phyloP scores from a whole-genome alignment of 2,797 vertebrate genomes.

The Sebastes steindachneri region DNA sequence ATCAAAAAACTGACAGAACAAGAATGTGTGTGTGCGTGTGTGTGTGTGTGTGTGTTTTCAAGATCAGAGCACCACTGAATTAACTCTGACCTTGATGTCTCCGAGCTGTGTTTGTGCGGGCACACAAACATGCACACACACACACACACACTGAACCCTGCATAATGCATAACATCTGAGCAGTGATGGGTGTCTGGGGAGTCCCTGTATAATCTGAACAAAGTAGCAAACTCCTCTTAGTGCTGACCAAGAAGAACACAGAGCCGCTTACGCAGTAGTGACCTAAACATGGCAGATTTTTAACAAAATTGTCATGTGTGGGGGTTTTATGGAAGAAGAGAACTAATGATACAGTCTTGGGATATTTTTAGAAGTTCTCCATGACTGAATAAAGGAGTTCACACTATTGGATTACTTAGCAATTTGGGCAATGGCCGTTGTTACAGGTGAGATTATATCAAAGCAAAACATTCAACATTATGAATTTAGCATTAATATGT shows the following conservation, averaged over 20 bases:
- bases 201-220: conserved; percentile 33
- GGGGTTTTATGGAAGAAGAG: background rate
- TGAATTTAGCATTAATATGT: background rate
- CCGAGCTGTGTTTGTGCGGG: background rate
- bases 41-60: too few relatives aligned
- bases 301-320: background rate
- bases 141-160: background rate
- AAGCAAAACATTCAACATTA: background rate
- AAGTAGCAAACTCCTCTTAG: conserved; percentile 14
- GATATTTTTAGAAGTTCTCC: conserved; percentile 30
- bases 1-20: background rate
- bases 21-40: background rate
- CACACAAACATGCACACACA: background rate
- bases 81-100: conserved; percentile 54
- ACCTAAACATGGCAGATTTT: conserved; percentile 3
- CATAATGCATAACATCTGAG: conserved; percentile 41
- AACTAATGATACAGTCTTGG: background rate
- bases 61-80: conserved; percentile 24
- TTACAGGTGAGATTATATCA: background rate
- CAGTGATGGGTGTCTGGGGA: conserved; percentile 20
- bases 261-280: background rate
- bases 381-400: conserved; percentile 19
- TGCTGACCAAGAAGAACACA: conserved; percentile 34
- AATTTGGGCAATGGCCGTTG: background rate
- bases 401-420: background rate